These are phyloP conservation scores for Peromyscus maniculatus DNA, from an alignment of 2,113 vertebrate species.

Conservation along the genomic window DNA sequence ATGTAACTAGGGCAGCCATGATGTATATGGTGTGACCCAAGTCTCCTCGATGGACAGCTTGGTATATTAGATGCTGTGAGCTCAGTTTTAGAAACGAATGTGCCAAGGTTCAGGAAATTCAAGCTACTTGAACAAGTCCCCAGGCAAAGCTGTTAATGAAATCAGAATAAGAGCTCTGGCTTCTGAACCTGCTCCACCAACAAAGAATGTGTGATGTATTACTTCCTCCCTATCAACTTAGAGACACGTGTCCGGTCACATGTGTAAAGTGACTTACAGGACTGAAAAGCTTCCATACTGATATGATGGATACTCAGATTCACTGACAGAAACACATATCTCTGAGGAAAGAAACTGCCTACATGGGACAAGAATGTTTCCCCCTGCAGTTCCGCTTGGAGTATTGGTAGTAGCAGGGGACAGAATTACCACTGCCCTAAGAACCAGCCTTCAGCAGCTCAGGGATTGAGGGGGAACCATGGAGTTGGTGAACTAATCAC, in stretches of 20 bases:
- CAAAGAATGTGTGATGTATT: not conserved
- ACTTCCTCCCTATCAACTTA: not conserved
- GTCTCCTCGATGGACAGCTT: not conserved
- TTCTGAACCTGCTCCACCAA: not conserved
- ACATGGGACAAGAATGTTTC: not conserved
- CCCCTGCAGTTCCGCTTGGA: not conserved
- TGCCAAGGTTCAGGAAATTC: not conserved
- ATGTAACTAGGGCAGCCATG: not conserved
- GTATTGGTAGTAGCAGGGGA: not conserved
- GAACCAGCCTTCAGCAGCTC: not conserved
- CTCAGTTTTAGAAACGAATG: slow-evolving; percentile 9
- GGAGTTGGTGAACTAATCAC: not conserved
- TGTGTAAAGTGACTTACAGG: not conserved
- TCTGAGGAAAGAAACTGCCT: not conserved
- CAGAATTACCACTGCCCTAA: not conserved
- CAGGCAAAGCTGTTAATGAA: not conserved
- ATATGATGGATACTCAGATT: not conserved
- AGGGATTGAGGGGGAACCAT: not conserved
- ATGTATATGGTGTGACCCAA: not conserved
- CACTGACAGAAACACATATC: not conserved
- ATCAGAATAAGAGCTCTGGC: not conserved
- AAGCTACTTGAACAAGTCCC: not conserved
- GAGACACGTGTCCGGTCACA: not conserved
- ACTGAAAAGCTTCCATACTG: not conserved
- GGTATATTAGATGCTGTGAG: not conserved